Base-by-base conservation (phyloP, 2,888 invertebrate species). In the Drosophila mayaguana region DNA sequence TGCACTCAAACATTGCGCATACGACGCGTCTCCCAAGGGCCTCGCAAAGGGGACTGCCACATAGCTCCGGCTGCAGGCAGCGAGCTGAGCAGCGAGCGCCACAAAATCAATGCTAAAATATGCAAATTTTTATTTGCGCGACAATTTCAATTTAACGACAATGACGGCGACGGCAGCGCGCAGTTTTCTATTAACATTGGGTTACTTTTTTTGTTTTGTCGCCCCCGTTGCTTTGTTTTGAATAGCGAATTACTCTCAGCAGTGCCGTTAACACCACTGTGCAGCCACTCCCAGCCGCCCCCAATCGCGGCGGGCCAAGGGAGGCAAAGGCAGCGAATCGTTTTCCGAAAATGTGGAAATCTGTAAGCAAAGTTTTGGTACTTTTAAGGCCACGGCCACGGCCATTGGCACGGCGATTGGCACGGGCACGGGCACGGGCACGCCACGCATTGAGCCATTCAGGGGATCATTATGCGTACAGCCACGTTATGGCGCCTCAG, bases 91-190 rank as follows among this genome's bases (percentile, higher is more conserved):
- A 5, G 7, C 14, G 25, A 4, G 34, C 16, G 40, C 36, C 14
- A 22, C 64, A 60, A 88, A 88, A 90, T 88, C 88, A 90, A 88
- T 87, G 89, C 82, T 89, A 80, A 90, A 91, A 90, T 91, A 91
- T 91, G 91, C 90, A 91, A 91, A 91, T 91, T 91, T 91, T 88
- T 88, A 83, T 84, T 89, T 81, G 78, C 88, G 85, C 90, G 89
- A 89, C 91, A 86, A 91, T 91, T 90, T 91, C 91, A 91, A 91
- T 91, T 91, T 91, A 81, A 80, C 81, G 78, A 78, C 80, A 82
- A 80, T 73, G 59, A 69, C 72, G 62, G 68, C 61, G 59, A 69
- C 70, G 60, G 71, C 75, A 72, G 62, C 66, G 53, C 72, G 60
- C 73, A 81, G 78, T 80, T 87, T 87, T 88, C 89, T 88, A 87